phyloP scores from a whole-genome alignment of 1,140 invertebrate genomes.

The Drosophila persimilis region DNA sequence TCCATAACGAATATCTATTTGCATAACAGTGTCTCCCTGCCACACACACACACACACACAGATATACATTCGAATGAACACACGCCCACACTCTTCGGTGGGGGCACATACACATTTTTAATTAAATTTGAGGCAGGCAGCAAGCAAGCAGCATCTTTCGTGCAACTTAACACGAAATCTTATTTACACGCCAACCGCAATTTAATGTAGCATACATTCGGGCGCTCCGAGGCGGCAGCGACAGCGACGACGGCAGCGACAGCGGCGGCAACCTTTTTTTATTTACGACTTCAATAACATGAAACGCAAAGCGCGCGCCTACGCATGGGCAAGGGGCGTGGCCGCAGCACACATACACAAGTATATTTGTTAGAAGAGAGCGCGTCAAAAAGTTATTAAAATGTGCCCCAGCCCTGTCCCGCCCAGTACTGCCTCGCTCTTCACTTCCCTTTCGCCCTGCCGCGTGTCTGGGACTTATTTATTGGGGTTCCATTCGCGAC shows the following conservation, averaged over 20 bases:
- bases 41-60: conserved; percentile 4
- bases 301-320: conserved; percentile 32
- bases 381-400: conserved; percentile 73
- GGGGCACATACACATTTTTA: conserved; percentile 40
- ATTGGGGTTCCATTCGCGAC: conserved; percentile 63
- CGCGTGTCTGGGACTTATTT: conserved; percentile 53
- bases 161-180: conserved; percentile 74
- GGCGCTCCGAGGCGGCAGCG: conserved; percentile 31
- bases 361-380: conserved; percentile 8
- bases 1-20: background rate
- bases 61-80: conserved; percentile 4
- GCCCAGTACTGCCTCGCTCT: conserved; percentile 6
- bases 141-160: conserved; percentile 39
- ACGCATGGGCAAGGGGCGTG: conserved; percentile 34
- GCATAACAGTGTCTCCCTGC: background rate
- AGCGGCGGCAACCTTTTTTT: conserved; percentile 59
- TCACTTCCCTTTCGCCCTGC: conserved; percentile 11
- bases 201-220: conserved; percentile 74
- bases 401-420: conserved; percentile 55
- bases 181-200: conserved; percentile 71
- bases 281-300: conserved; percentile 79
- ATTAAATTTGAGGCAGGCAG: conserved; percentile 52
- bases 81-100: background rate
- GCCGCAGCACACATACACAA: background rate
- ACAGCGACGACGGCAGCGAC: too few relatives aligned